Conservation (phyloP, 2,797 vertebrate species). For the Anableps anableps region DNA sequence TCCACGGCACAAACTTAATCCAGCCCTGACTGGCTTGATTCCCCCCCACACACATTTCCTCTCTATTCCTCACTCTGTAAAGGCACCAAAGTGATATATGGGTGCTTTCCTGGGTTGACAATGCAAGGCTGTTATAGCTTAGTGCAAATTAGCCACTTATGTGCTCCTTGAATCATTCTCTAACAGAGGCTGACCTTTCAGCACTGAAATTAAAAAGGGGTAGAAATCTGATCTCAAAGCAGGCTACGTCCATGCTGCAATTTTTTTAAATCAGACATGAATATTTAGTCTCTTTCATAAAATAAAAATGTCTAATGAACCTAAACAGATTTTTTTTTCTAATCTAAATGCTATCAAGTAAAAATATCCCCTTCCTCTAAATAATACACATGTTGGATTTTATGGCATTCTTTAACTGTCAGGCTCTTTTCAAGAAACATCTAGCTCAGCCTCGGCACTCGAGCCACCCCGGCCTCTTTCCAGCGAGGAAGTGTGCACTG, state of each 20-base stretch:
- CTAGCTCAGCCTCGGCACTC: background rate
- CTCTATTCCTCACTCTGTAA: constrained; percentile 33
- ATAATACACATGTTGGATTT: background rate
- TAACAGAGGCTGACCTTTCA: constrained; percentile 66
- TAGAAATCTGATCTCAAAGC: constrained; percentile 44
- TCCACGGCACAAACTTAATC: constrained; percentile 67
- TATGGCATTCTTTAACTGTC: constrained; percentile 12
- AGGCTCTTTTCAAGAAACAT: constrained; percentile 44
- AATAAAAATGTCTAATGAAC: background rate
- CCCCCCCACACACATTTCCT: background rate
- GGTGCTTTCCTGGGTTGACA: constrained; percentile 41
- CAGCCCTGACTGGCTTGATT: constrained; percentile 27
- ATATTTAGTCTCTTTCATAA: constrained; percentile 11
- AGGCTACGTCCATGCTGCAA: constrained; percentile 11
- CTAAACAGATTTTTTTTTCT: background rate
- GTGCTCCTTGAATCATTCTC: constrained; percentile 64
- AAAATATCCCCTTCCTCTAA: background rate
- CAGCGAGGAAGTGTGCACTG: constrained; percentile 65
- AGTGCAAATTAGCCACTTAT: constrained; percentile 76
- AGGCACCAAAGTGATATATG: constrained; percentile 48
- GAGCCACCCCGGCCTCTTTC: constrained; percentile 45
- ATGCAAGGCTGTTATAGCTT: constrained; percentile 68
- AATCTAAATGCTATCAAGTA: constrained; percentile 6
- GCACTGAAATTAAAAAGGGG: constrained; percentile 37
- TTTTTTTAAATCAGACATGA: constrained; percentile 33